These are phyloP conservation scores for Symphodus melops DNA, from an alignment of 2,113 vertebrate species.

Conservation along the genomic window DNA sequence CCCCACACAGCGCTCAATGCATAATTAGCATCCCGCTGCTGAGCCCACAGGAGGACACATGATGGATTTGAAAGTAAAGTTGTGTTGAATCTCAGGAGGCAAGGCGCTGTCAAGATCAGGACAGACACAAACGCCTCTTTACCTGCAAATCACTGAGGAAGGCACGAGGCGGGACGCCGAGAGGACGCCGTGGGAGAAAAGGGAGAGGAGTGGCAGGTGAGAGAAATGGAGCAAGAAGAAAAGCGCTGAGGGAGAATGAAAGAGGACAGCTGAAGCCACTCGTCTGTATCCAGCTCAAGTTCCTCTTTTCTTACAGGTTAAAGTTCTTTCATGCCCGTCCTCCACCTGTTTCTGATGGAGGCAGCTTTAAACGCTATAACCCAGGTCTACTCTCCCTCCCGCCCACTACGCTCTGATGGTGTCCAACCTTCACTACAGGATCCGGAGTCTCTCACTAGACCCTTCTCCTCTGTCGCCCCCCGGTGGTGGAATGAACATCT, in stretches of 20 bases:
- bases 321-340: no score
- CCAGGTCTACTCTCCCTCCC: no score
- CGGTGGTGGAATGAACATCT: no score
- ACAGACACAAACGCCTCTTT: constrained; percentile 10
- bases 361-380: no score
- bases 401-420: no score
- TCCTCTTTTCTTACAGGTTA: no score
- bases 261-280: no score
- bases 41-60: constrained; percentile 35
- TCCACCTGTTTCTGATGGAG: no score
- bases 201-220: not conserved
- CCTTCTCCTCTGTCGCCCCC: no score
- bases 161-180: not conserved
- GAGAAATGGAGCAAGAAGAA: not conserved
- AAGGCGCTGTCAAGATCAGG: constrained; percentile 19
- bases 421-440: no score
- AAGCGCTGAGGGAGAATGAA: not conserved
- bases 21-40: not conserved
- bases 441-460: no score
- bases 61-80: constrained; percentile 62
- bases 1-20: constrained; percentile 7
- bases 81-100: constrained; percentile 32
- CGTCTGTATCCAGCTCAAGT: no score
- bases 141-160: constrained; percentile 23
- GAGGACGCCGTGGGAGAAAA: not conserved